These are phyloP conservation scores for Rhagologus leucostigma DNA, from an alignment of 2,113 vertebrate genomes.

Conservation along the genomic window DNA sequence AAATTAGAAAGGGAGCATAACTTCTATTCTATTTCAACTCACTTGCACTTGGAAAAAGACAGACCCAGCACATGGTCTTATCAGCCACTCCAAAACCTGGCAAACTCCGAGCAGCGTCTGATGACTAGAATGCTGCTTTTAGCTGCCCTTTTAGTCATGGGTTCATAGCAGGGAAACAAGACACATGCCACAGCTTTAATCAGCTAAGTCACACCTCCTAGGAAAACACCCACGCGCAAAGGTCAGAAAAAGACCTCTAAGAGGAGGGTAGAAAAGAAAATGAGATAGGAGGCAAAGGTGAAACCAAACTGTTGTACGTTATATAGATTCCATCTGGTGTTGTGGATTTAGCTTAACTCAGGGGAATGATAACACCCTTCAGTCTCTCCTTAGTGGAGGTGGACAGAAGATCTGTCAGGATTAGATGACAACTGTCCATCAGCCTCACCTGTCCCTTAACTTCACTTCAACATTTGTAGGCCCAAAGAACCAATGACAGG, in stretches of 20 bases:
- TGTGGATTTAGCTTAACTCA: not conserved
- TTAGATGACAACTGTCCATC: not conserved
- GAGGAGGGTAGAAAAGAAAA: not conserved
- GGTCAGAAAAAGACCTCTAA: slow-evolving; percentile 21
- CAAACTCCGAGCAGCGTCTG: not conserved
- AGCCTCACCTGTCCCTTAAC: not conserved
- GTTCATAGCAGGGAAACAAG: not conserved
- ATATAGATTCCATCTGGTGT: not conserved
- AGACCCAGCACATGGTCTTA: not conserved
- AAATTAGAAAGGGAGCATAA: not conserved
- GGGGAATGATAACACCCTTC: not conserved
- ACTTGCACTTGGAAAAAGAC: not conserved
- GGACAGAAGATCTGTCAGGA: not conserved
- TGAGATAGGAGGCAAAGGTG: slow-evolving; percentile 30
- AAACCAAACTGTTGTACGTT: not conserved
- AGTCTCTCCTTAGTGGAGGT: not conserved
- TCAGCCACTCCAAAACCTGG: slow-evolving; percentile 50
- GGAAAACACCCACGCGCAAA: not conserved
- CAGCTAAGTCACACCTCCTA: slow-evolving; percentile 21
- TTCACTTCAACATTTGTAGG: not conserved
- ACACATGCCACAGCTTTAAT: not conserved
- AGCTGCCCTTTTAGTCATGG: slow-evolving; percentile 50
- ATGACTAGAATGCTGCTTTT: slow-evolving; percentile 42
- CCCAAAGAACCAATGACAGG: not conserved
- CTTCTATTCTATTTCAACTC: not conserved